Conservation (phyloP, 2,113 vertebrate species). For the Anhinga rufa region DNA sequence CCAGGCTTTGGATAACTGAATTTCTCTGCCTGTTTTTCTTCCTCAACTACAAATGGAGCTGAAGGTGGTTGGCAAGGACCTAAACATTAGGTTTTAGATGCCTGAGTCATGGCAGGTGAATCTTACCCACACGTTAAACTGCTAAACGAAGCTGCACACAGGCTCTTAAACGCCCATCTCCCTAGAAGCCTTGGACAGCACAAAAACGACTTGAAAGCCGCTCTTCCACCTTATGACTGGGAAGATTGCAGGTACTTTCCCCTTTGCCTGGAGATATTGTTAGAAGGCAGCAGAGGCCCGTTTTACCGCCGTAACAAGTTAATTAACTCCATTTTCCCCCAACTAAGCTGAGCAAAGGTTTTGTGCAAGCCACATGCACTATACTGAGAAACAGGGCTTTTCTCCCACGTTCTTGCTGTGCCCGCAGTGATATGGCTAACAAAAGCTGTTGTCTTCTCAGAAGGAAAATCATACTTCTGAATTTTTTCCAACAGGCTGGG, state of each 20-base stretch:
- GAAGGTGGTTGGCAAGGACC: background rate
- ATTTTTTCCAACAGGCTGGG: slow-evolving; percentile 5
- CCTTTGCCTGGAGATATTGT: slow-evolving; percentile 33
- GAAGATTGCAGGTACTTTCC: slow-evolving; percentile 40
- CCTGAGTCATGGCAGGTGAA: background rate
- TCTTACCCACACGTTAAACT: background rate
- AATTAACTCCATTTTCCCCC: background rate
- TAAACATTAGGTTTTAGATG: background rate
- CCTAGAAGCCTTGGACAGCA: background rate
- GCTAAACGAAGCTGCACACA: background rate
- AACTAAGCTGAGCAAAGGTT: background rate
- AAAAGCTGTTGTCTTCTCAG: background rate
- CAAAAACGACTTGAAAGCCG: background rate
- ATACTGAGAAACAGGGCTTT: background rate
- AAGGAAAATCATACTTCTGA: slow-evolving; percentile 8
- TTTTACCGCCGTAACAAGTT: background rate
- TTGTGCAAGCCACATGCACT: background rate
- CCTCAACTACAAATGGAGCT: background rate
- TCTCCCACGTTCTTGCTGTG: slow-evolving; percentile 4
- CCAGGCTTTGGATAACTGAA: background rate
- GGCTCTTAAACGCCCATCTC: background rate
- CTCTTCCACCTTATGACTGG: background rate
- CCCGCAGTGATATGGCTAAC: background rate
- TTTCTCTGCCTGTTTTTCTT: background rate
- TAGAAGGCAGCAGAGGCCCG: background rate